Evolutionary conservation across 2,888 invertebrate species (phyloP).

Genomic region (Tuberolachnus salignus): DNA sequence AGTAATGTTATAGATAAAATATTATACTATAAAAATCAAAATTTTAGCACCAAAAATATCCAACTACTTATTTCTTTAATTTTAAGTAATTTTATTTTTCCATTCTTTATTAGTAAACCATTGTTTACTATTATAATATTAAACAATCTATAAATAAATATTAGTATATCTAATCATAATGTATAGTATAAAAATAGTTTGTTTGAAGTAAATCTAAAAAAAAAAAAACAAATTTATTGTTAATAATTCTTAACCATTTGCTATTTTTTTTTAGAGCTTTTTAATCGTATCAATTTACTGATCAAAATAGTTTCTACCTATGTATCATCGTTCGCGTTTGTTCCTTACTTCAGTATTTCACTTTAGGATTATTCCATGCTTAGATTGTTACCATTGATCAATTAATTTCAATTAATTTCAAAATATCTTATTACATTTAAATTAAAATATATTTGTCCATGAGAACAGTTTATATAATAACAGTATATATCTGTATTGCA

Average conservation of each 20-base stretch:
- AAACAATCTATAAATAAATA: neutral
- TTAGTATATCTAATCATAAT: neutral
- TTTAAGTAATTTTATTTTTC: neutral
- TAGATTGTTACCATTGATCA: conserved; percentile 8
- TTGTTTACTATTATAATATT: neutral
- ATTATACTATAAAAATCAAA: conserved; percentile 29
- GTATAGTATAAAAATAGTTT: neutral
- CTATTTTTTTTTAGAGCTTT: neutral
- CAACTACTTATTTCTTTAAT: neutral
- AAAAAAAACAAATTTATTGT: conserved; percentile 2
- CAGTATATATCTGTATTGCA: neutral
- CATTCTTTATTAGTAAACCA: neutral
- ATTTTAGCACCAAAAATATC: conserved; percentile 13
- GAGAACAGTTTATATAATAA: conserved; percentile 1
- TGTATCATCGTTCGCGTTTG: neutral
- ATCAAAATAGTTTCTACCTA: neutral
- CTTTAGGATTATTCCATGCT: neutral
- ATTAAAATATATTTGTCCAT: neutral
- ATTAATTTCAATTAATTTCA: neutral
- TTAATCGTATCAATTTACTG: neutral
- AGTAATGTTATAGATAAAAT: neutral
- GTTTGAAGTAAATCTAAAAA: neutral
- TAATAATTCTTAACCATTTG: neutral
- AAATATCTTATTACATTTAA: neutral
- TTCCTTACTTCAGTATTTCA: conserved; percentile 8